Base-by-base conservation (phyloP, 1,140 invertebrate species). In the Phymastichus coffea region DNA sequence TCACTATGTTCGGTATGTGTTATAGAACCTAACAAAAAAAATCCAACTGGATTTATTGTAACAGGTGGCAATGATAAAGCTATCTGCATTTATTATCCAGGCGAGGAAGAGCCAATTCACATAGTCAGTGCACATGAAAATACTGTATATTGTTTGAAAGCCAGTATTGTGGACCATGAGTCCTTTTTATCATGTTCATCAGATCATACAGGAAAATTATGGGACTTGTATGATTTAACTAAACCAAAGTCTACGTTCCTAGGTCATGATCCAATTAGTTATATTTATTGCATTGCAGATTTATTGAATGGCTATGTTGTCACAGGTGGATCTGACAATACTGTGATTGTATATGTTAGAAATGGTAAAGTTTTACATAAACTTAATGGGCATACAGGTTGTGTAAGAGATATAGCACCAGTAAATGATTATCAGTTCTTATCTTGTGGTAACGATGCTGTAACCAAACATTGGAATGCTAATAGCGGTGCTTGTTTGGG, bases 261-360 rank as follows among this genome's bases (percentile, higher is more conserved):
- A 80, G 64, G 93, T 91, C 94, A 97, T 70, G 80, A 84, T 61
- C 3, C 3, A 17, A 12, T 9, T 25, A 90, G 89, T 17, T 92
- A 94, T 19, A 91, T 98, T 10, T 98, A 96, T 95, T 86, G 88
- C 28, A 87, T 92, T 0, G 82, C 88, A 22, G 86, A 86, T 52
- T 67, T 89, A 2, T 65, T 72, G 1, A 82, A 84, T 65, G 76
- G 80, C 2, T 79, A 82, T 37, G 87, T 93, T 69, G 81, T 94
- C 0, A 95, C 95, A 15, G 93, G 87, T 7, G 92, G 90, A 2
- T 96, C 96, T 17, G 96, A 98, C 76, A 95, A 94, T 78, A 87
- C 84, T 7, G 91, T 98, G 44, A 88, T 88, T 65, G 70, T 95
- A 9, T 97, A 94, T 94, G 84, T 83, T 47, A 80, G 78, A 17